Evolutionary conservation across 2,888 invertebrate genomes (phyloP).

Genomic region (Zygaena filipendulae): DNA sequence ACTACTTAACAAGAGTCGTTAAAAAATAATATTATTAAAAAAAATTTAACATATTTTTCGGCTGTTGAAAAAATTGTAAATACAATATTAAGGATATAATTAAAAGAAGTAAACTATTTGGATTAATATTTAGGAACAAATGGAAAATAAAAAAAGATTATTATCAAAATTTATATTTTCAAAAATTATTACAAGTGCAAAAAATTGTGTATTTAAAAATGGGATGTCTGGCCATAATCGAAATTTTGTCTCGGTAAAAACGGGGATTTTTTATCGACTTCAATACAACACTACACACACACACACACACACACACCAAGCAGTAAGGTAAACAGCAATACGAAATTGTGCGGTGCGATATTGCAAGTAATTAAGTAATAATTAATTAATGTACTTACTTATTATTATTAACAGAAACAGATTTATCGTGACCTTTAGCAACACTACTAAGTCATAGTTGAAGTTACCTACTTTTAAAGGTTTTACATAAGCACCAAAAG

Average conservation of each 20-base stretch:
- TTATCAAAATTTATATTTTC: constrained; percentile 71
- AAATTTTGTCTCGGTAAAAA: constrained; percentile 40
- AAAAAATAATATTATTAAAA: constrained; percentile 65
- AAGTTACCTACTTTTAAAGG: too few relatives aligned
- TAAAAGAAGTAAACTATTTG: constrained; percentile 69
- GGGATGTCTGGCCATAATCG: constrained; percentile 65
- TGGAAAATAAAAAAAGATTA: constrained; percentile 46
- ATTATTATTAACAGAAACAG: constrained; percentile 46
- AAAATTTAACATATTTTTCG: constrained; percentile 70
- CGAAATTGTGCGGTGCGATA: constrained; percentile 53
- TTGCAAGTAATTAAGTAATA: constrained; percentile 44
- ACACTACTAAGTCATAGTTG: too few relatives aligned
- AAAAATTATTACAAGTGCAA: constrained; percentile 68
- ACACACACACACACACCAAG: constrained; percentile 46
- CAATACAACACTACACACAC: constrained; percentile 48
- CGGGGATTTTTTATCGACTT: constrained; percentile 62
- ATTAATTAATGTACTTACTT: too few relatives aligned
- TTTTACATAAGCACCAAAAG: too few relatives aligned
- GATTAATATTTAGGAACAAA: constrained; percentile 69
- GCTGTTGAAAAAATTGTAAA: constrained; percentile 70
- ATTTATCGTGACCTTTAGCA: constrained; percentile 27
- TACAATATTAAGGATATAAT: constrained; percentile 68
- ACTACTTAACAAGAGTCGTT: constrained; percentile 71
- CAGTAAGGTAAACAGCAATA: constrained; percentile 62
- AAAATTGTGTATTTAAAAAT: constrained; percentile 56